Conservation (phyloP, 2,113 vertebrate genomes). For the Maccullochella peelii region DNA sequence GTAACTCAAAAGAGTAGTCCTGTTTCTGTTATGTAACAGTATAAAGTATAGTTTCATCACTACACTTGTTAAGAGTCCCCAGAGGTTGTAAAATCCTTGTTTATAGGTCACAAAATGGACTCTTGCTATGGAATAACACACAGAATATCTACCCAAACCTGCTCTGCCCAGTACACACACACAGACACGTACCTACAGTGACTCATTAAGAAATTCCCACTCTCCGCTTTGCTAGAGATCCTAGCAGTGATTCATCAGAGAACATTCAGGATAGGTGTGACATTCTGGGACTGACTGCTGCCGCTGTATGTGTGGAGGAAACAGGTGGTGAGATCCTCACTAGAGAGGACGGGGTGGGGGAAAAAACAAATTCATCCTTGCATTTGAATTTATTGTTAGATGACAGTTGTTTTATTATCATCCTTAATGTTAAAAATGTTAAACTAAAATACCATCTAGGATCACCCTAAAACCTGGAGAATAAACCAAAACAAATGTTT, state of each 20-base stretch:
- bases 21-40: constrained; percentile 7
- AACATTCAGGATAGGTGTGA: constrained; percentile 56
- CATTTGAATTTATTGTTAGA: neutral
- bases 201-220: constrained; percentile 62
- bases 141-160: constrained; percentile 9
- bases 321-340: constrained; percentile 44
- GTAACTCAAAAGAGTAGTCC: neutral
- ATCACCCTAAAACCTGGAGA: neutral
- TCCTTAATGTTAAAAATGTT: neutral
- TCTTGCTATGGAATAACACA: neutral
- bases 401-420: neutral
- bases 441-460: neutral
- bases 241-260: constrained; percentile 50
- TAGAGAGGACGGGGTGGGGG: neutral
- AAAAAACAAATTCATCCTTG: neutral
- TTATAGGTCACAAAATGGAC: constrained; percentile 3
- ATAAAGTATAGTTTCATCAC: neutral
- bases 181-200: constrained; percentile 28
- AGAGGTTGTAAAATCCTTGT: neutral
- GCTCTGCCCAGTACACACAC: neutral
- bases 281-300: constrained; percentile 44
- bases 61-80: neutral
- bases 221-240: constrained; percentile 20
- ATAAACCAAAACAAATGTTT: neutral
- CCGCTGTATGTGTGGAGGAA: constrained; percentile 29